Evolutionary conservation across 2,888 invertebrate species (phyloP).

Genomic region (Coelinius sp.): DNA sequence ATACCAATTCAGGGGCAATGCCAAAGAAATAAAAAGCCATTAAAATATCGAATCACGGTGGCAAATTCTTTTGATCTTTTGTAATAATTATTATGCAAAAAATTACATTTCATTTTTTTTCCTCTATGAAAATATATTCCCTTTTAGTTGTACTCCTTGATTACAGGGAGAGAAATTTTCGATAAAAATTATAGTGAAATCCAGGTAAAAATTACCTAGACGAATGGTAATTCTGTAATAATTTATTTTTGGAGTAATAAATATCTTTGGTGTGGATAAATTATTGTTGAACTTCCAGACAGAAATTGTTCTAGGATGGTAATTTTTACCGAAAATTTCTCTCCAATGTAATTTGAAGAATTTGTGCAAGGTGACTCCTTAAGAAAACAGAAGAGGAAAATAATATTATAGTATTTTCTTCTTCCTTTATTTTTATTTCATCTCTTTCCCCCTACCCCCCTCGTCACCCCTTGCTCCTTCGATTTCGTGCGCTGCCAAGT

Average conservation of each 20-base stretch:
- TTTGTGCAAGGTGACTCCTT: neutral
- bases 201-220: too few species aligned
- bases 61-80: neutral
- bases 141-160: too few species aligned
- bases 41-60: neutral
- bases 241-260: too few species aligned
- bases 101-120: too few species aligned
- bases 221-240: too few species aligned
- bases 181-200: too few species aligned
- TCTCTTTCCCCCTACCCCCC: conserved; percentile 26
- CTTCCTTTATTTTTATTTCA: conserved; percentile 23
- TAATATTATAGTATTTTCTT: conserved; percentile 17
- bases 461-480: conserved; percentile 41
- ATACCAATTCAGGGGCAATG: neutral
- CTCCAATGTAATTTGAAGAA: neutral
- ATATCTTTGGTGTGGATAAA: too few species aligned
- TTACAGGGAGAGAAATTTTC: too few species aligned
- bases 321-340: too few species aligned
- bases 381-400: neutral
- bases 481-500: conserved; percentile 49
- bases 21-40: neutral
- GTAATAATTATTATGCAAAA: neutral
- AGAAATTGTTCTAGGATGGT: too few species aligned
- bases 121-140: too few species aligned
- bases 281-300: too few species aligned